Evolutionary conservation across 1,140 invertebrate species (phyloP).

Genomic region (Bombus turneri): DNA sequence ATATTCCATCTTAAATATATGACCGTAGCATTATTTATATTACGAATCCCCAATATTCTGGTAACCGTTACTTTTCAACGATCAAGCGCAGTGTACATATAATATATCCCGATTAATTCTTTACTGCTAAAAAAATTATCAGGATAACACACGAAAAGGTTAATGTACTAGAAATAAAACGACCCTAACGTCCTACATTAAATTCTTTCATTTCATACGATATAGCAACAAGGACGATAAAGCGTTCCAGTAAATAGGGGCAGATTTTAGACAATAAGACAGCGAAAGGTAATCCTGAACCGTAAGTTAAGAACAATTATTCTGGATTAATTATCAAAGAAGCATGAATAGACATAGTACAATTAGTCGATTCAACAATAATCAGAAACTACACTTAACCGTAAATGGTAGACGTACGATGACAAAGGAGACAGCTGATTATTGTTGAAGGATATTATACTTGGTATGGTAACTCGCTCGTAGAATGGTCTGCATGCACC

Average conservation of each 20-base stretch:
- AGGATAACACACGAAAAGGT: background rate
- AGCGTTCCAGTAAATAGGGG: background rate
- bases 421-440: conserved; percentile 24
- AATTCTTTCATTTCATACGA: background rate
- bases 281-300: background rate
- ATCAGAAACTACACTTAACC: background rate
- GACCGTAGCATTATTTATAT: background rate
- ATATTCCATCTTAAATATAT: background rate
- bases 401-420: no score
- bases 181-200: background rate
- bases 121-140: background rate
- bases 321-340: conserved; percentile 2
- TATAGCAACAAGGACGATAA: conserved; percentile 13
- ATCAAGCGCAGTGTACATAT: background rate
- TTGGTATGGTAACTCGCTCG: conserved; percentile 37
- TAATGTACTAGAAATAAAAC: background rate
- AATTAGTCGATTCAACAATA: conserved; percentile 18
- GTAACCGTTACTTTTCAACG: background rate
- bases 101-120: background rate
- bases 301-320: conserved; percentile 30
- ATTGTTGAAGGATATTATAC: conserved; percentile 29
- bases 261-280: background rate
- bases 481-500: conserved; percentile 67
- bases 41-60: background rate
- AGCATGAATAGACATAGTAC: conserved; percentile 28